Conservation (phyloP, 1,140 invertebrate genomes). For the Drosophila repleta region DNA sequence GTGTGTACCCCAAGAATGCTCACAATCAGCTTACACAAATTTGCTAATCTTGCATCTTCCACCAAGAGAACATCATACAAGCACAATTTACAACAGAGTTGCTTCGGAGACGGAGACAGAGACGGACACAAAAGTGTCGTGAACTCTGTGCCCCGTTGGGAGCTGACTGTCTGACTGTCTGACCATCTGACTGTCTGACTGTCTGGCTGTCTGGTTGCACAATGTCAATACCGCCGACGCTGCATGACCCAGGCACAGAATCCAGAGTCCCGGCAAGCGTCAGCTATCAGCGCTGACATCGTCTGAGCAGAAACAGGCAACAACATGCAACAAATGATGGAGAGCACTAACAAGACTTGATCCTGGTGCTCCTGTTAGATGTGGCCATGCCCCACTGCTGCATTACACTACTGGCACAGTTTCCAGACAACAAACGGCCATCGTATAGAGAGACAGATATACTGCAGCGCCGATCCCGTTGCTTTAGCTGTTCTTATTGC, state of each 20-base stretch:
- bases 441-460: conserved; percentile 3
- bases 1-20: conserved; percentile 55
- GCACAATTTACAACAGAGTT: conserved; percentile 57
- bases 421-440: conserved; percentile 47
- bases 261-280: conserved; percentile 62
- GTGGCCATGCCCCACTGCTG: conserved; percentile 32
- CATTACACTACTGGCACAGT: conserved; percentile 77
- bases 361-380: conserved; percentile 80
- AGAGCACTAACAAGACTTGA: conserved; percentile 70
- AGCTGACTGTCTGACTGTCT: conserved; percentile 13
- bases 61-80: conserved; percentile 63
- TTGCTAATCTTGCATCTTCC: conserved; percentile 68
- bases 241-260: conserved; percentile 34
- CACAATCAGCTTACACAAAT: conserved; percentile 65
- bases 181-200: neutral
- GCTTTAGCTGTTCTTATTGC: conserved; percentile 38
- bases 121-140: conserved; percentile 52
- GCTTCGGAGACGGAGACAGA: too few relatives aligned
- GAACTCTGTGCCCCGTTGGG: conserved; percentile 64
- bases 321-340: conserved; percentile 48
- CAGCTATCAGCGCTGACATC: conserved; percentile 70
- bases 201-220: conserved; percentile 12
- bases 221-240: conserved; percentile 42
- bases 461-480: conserved; percentile 26
- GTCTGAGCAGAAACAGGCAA: conserved; percentile 47